phyloP scores from a whole-genome alignment of 64 coral and sea anemone species.

The Hydrozoanthus tunicans region DNA sequence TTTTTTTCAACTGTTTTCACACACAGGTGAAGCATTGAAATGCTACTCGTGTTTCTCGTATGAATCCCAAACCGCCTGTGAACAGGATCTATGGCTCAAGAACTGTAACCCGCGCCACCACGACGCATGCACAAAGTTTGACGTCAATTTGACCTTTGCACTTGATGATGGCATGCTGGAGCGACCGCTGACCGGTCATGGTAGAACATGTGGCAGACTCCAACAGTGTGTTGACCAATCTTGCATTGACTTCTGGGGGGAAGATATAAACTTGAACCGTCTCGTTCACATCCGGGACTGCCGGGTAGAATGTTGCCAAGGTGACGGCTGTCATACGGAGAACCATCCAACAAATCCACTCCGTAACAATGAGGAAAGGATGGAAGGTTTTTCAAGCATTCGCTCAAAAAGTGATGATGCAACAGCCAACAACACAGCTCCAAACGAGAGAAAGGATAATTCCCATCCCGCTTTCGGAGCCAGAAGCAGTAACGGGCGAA shows the following conservation, averaged over 20 bases:
- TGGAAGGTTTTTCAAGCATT: too few species aligned
- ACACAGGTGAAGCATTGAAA: conserved; percentile 12
- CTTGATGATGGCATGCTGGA: neutral
- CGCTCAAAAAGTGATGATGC: too few species aligned
- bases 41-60: conserved; percentile 62
- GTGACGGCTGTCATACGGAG: conserved; percentile 32
- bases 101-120: neutral
- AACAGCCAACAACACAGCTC: too few species aligned
- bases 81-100: conserved; percentile 40
- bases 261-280: conserved; percentile 32
- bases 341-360: conserved; percentile 2
- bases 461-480: too few species aligned
- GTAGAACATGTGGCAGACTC: conserved; percentile 40
- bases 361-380: conserved; percentile 1
- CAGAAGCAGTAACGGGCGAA: too few species aligned
- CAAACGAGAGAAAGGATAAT: too few species aligned
- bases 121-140: conserved; percentile 25
- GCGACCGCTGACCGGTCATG: conserved; percentile 38
- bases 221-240: conserved; percentile 33
- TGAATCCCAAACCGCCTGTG: conserved; percentile 7
- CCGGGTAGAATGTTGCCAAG: conserved; percentile 40
- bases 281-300: conserved; percentile 19
- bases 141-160: conserved; percentile 5
- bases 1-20: neutral
- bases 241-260: conserved; percentile 29